A percentile compares a stretch with the other conserved stretches of the same genome.
phyloP scores from a whole-genome alignment of 1,140 invertebrate species.

The Charaxes varanes region DNA sequence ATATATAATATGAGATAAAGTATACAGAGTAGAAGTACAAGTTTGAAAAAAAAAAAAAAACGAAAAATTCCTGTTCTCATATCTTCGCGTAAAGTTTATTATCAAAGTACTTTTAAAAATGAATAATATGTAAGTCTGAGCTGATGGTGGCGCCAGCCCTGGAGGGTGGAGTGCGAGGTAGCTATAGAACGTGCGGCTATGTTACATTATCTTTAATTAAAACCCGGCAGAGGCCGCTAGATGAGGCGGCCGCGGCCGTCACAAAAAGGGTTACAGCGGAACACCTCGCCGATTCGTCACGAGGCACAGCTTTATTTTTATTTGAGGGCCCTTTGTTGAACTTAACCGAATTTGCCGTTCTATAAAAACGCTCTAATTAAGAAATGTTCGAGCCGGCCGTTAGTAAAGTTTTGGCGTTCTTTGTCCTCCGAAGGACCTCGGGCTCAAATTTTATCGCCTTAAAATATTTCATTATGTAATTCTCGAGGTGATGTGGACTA shows the following conservation, averaged over 20 bases:
- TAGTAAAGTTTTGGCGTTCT: constrained; percentile 49
- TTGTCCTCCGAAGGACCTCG: constrained; percentile 22
- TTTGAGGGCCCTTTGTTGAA: constrained; percentile 64
- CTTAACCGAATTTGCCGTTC: constrained; percentile 69
- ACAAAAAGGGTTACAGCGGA: constrained; percentile 69
- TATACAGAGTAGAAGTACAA: too few relatives aligned
- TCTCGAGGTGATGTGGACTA: constrained; percentile 11
- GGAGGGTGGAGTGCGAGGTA: constrained; percentile 19
- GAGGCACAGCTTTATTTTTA: constrained; percentile 67
- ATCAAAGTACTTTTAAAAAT: too few relatives aligned
- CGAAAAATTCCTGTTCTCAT: too few relatives aligned
- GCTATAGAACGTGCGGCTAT: constrained; percentile 59
- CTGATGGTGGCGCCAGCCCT: constrained; percentile 25
- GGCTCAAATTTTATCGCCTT: constrained; percentile 34
- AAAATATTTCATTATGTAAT: constrained; percentile 41
- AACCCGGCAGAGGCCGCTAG: constrained; percentile 59
- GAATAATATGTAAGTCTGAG: background rate
- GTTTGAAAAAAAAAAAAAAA: too few relatives aligned
- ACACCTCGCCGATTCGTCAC: constrained; percentile 69
- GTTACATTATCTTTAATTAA: constrained; percentile 71
- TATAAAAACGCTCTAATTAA: constrained; percentile 70
- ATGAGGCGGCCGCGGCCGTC: constrained; percentile 58
- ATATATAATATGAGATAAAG: too few relatives aligned
- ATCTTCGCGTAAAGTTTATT: too few relatives aligned
- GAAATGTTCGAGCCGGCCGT: constrained; percentile 61